These are phyloP conservation scores for Embidobia sp. DNA, from an alignment of 2,888 invertebrate species.

Conservation along the genomic window DNA sequence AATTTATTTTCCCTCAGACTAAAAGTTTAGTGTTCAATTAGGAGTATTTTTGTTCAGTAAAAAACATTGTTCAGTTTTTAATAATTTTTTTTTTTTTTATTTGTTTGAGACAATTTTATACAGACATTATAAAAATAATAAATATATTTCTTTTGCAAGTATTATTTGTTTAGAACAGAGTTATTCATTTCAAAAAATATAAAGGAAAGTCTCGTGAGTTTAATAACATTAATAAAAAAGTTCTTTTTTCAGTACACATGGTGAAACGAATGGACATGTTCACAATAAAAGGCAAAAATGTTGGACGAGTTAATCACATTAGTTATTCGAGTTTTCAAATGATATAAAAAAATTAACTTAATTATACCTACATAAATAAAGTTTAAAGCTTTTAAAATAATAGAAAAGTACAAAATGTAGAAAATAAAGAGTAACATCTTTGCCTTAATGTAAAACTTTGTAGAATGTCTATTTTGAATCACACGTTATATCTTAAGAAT, in stretches of 20 bases:
- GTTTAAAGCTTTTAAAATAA: constrained; percentile 2
- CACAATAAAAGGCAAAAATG: neutral
- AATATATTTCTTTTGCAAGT: constrained; percentile 28
- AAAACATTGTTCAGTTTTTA: no score
- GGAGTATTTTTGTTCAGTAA: no score
- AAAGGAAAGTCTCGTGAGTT: no score
- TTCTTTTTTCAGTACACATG: neutral
- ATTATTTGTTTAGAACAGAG: constrained; percentile 3
- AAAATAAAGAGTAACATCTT: constrained; percentile 15
- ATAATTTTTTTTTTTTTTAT: constrained; percentile 4
- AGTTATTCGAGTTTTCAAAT: neutral
- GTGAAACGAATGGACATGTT: neutral
- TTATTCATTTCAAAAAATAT: constrained; percentile 3
- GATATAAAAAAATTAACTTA: no score
- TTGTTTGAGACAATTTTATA: constrained; percentile 17
- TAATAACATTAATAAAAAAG: constrained; percentile 1
- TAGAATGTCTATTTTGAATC: constrained; percentile 7
- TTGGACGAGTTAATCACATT: neutral
- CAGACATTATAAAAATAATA: constrained; percentile 44
- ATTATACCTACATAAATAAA: no score
- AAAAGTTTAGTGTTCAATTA: no score
- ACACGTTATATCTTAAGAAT: constrained; percentile 23
- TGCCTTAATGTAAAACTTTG: neutral
- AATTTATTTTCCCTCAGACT: no score
- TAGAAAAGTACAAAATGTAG: constrained; percentile 18